Evolutionary conservation across 2,888 invertebrate genomes (phyloP).

Genomic region (Noctua janthina): DNA sequence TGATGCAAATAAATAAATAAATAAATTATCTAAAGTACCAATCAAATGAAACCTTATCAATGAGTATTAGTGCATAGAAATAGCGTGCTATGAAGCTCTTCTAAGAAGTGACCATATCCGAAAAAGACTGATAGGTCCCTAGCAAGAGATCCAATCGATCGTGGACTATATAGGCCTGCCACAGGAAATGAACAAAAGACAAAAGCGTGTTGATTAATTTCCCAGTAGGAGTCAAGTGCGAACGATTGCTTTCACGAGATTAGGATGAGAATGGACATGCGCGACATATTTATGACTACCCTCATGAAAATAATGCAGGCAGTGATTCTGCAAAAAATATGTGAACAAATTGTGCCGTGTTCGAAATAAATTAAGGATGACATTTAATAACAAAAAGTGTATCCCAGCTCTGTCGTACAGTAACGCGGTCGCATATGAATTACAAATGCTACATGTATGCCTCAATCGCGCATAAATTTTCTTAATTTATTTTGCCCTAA

Average conservation of each 20-base stretch:
- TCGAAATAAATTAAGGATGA: conserved; percentile 25
- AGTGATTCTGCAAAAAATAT: background rate
- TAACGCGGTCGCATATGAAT: conserved; percentile 32
- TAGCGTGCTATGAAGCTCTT: background rate
- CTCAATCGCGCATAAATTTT: conserved; percentile 55
- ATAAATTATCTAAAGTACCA: conserved; percentile 11
- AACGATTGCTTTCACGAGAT: conserved; percentile 26
- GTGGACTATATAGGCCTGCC: conserved; percentile 9
- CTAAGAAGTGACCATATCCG: background rate
- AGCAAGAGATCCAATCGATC: conserved; percentile 20
- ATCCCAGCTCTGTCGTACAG: conserved; percentile 20
- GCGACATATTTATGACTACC: conserved; percentile 11
- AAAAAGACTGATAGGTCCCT: background rate
- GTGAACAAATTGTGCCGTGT: conserved; percentile 20
- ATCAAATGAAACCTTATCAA: conserved; percentile 19
- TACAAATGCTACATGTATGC: conserved; percentile 36
- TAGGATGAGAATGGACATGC: conserved; percentile 1
- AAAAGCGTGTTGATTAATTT: conserved; percentile 48
- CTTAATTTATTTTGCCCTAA: conserved; percentile 56
- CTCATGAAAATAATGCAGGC: conserved; percentile 6
- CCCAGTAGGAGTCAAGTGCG: conserved; percentile 25
- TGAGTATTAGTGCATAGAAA: background rate
- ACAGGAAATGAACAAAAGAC: conserved; percentile 40
- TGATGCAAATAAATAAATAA: too few species aligned
- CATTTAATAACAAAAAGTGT: conserved; percentile 25